Percentiles rank a stretch among this genome's conserved stretches.
phyloP scores from a whole-genome alignment of 1,140 invertebrate species.

The Oreohelix idahoensis region DNA sequence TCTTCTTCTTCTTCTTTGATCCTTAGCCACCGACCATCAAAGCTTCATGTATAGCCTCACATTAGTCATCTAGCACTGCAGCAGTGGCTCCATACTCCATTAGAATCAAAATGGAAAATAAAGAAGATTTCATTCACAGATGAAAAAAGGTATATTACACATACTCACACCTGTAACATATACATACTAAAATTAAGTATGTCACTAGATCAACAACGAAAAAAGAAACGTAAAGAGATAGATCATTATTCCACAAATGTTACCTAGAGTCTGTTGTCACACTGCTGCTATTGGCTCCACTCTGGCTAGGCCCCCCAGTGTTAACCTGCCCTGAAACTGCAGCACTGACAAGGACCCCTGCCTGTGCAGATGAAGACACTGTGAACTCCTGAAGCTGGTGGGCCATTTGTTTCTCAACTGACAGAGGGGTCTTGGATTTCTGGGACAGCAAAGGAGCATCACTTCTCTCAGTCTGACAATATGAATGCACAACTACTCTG shows the following conservation, averaged over 20 bases:
- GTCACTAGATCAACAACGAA: no score
- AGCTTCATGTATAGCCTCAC: no score
- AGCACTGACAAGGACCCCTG: background rate
- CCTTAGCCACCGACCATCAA: no score
- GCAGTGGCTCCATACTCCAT: no score
- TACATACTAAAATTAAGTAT: no score
- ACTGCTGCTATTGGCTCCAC: conserved; percentile 47
- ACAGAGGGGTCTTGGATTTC: conserved; percentile 18
- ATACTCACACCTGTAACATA: no score
- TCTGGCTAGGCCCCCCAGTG: conserved; percentile 10
- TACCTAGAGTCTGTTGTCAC: conserved; percentile 41
- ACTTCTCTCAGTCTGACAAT: conserved; percentile 38
- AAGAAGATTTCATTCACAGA: no score
- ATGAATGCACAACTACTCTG: background rate
- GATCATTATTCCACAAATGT: background rate
- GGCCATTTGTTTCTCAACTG: conserved; percentile 72
- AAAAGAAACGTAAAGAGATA: no score
- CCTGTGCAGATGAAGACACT: conserved; percentile 16
- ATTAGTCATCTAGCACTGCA: no score
- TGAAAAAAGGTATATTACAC: no score
- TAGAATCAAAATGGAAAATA: no score
- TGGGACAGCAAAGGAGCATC: conserved; percentile 17
- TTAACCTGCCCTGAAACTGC: conserved; percentile 21
- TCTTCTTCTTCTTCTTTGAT: no score
- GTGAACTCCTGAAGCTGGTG: conserved; percentile 72